These are phyloP conservation scores for Anisognathus igniventris DNA, from an alignment of 2,797 vertebrate species.

Conservation along the genomic window DNA sequence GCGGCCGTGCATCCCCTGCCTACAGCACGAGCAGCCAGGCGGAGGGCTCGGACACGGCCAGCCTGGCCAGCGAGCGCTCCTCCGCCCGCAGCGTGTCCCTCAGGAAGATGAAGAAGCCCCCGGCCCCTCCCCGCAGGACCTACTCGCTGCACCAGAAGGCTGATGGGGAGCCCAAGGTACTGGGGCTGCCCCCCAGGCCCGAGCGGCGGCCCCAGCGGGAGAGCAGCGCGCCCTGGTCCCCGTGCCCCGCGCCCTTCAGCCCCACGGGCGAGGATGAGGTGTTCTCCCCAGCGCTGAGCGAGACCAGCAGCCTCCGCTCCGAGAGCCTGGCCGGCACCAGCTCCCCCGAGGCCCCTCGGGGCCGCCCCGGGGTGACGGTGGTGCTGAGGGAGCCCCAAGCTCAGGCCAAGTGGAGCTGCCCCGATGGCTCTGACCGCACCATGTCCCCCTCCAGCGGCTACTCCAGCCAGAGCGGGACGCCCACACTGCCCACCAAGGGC, in stretches of 20 bases:
- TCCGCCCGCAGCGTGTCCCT: conserved; percentile 84
- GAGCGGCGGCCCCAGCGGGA: conserved; percentile 55
- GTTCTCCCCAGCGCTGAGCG: conserved; percentile 12
- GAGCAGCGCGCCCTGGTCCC: conserved; percentile 15
- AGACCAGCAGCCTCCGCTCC: conserved; percentile 50
- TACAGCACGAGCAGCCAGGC: conserved; percentile 64
- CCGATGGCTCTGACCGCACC: conserved; percentile 81
- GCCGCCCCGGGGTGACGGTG: not conserved
- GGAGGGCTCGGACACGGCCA: conserved; percentile 73
- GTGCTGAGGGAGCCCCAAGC: conserved; percentile 39
- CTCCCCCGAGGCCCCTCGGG: conserved; percentile 34
- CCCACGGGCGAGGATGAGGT: conserved; percentile 47
- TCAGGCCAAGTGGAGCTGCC: conserved; percentile 63
- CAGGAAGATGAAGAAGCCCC: conserved; percentile 88
- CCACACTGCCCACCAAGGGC: conserved; percentile 85
- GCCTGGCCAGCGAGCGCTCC: conserved; percentile 79
- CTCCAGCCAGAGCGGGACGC: conserved; percentile 95
- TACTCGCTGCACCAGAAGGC: conserved; percentile 80
- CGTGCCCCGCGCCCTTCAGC: conserved; percentile 28
- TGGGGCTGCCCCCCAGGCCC: conserved; percentile 74
- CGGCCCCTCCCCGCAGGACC: conserved; percentile 83
- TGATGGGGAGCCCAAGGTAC: conserved; percentile 42
- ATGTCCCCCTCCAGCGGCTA: conserved; percentile 97
- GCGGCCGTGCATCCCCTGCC: conserved; percentile 58
- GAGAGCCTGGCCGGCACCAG: conserved; percentile 20